Percentiles rank a stretch among this genome's conserved stretches.
These are phyloP conservation scores for Epinotia brunnichana DNA, from an alignment of 2,888 invertebrate species.

Conservation along the genomic window DNA sequence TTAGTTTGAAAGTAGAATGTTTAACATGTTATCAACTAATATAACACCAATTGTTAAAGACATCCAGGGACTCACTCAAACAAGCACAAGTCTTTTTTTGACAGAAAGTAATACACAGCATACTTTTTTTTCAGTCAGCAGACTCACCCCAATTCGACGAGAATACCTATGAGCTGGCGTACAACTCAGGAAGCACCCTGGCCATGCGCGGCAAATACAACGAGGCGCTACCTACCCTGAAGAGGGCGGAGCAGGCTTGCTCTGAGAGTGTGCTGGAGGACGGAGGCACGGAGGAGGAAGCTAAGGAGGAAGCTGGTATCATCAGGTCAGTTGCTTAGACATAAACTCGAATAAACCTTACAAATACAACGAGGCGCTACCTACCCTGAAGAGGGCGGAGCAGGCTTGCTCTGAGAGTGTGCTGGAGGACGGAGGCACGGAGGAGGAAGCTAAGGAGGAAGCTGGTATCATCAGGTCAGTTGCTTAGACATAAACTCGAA, in stretches of 20 bases:
- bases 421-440: conserved; percentile 94
- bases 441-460: conserved; percentile 97
- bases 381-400: conserved; percentile 91
- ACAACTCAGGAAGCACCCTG: conserved; percentile 94
- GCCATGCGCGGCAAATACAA: conserved; percentile 87
- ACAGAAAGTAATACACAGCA: background rate
- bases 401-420: conserved; percentile 92
- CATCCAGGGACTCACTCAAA: too few species aligned
- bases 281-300: conserved; percentile 95
- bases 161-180: conserved; percentile 93
- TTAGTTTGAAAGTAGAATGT: too few species aligned
- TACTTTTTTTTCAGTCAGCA: conserved; percentile 57
- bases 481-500: too few species aligned
- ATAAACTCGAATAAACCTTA: too few species aligned
- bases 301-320: conserved; percentile 95
- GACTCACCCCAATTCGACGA: conserved; percentile 74
- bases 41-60: too few species aligned
- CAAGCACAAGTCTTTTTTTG: too few species aligned
- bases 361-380: conserved; percentile 88
- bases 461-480: conserved; percentile 91
- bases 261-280: conserved; percentile 94
- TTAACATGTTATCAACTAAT: too few species aligned
- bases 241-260: conserved; percentile 92
- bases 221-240: conserved; percentile 92
- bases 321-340: conserved; percentile 84